phyloP scores from a whole-genome alignment of 2,888 invertebrate species.

The Ferrisia virgata region DNA sequence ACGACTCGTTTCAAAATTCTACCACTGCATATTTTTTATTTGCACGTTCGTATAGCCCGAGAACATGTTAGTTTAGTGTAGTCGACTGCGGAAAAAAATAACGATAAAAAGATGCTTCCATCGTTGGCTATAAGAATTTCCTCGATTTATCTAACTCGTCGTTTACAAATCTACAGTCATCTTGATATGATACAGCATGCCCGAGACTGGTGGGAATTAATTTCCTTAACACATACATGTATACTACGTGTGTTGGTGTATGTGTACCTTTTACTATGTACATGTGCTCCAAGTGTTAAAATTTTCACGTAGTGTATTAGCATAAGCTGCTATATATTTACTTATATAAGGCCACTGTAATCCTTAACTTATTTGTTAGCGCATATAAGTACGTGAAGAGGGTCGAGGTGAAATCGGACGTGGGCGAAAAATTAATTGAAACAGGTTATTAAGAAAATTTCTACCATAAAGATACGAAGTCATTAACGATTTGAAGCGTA shows the following conservation, averaged over 20 bases:
- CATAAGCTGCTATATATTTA: too few relatives aligned
- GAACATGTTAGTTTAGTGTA: not conserved
- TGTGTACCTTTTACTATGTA: not conserved
- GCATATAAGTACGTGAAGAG: not conserved
- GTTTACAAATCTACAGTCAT: not conserved
- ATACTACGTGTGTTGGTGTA: not conserved
- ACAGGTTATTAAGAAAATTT: constrained; percentile 23
- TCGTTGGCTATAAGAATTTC: not conserved
- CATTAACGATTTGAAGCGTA: constrained; percentile 23
- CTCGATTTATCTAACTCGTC: not conserved
- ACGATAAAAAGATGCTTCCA: not conserved
- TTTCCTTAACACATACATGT: not conserved
- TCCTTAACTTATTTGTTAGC: not conserved
- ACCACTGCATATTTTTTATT: not conserved
- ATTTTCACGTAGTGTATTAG: too few relatives aligned
- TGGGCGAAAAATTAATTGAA: constrained; percentile 3
- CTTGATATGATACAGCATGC: not conserved
- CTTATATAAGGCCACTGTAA: not conserved
- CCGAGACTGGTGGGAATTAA: not conserved
- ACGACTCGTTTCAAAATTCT: not conserved
- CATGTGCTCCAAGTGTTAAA: too few relatives aligned
- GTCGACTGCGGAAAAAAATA: not conserved
- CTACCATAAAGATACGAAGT: not conserved
- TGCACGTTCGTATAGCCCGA: not conserved
- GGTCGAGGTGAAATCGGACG: not conserved